These are phyloP conservation scores for Tuta absoluta DNA, from an alignment of 2,888 invertebrate species.

Conservation along the genomic window DNA sequence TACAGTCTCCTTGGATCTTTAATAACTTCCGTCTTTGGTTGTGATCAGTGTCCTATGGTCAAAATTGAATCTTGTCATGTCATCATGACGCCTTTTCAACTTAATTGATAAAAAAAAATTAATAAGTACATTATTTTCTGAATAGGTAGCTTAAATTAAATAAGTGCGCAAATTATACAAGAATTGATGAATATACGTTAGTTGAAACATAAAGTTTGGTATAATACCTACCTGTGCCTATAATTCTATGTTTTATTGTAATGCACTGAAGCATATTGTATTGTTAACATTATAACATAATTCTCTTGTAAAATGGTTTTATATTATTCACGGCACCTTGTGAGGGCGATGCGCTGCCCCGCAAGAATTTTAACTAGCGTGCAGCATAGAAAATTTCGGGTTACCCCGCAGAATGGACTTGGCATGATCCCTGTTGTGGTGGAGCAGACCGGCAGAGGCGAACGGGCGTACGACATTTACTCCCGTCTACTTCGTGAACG, in stretches of 20 bases:
- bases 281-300: not conserved
- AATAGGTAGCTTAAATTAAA: no score
- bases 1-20: no score
- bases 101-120: no score
- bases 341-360: slow-evolving; percentile 1
- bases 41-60: no score
- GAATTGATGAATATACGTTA: no score
- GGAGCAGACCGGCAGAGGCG: slow-evolving; percentile 98
- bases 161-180: no score
- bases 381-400: slow-evolving; percentile 49
- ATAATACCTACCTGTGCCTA: not conserved
- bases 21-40: no score
- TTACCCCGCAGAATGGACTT: slow-evolving; percentile 48
- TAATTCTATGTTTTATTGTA: not conserved
- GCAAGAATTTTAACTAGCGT: slow-evolving; percentile 24
- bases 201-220: no score
- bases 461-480: slow-evolving; percentile 98
- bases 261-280: not conserved
- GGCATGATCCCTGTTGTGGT: slow-evolving; percentile 95
- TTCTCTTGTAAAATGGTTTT: slow-evolving; percentile 58
- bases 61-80: no score
- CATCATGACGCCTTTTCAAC: no score
- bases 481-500: slow-evolving; percentile 97
- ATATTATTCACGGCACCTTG: slow-evolving; percentile 55
- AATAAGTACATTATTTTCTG: no score